Conservation (phyloP, 1,140 invertebrate species). For the Penaeus chinensis region DNA sequence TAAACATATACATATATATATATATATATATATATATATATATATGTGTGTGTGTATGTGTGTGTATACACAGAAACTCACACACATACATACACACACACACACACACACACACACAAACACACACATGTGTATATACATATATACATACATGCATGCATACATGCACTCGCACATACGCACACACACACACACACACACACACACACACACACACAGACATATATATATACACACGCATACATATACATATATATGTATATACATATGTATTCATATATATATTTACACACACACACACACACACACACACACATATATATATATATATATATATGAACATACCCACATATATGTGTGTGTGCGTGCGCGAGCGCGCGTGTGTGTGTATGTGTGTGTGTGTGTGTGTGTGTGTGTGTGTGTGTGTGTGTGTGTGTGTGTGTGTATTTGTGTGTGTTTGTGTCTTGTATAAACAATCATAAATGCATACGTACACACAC, state of each 20-base stretch:
- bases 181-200: not conserved
- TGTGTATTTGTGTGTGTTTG: accelerated
- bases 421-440: accelerated
- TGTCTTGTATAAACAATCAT: no score
- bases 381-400: not conserved
- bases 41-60: not conserved
- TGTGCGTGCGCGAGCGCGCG: no score
- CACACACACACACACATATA: not conserved
- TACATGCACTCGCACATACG: not conserved
- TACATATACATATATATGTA: not conserved
- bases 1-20: not conserved
- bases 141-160: not conserved
- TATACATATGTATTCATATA: not conserved
- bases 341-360: not conserved
- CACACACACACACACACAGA: not conserved
- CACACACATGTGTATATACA: no score
- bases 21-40: not conserved
- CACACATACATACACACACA: no score
- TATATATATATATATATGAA: not conserved
- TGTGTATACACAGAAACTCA: not conserved
- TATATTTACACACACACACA: not conserved
- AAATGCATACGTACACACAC: no score
- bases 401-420: accelerated
- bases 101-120: no score
- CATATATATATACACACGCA: not conserved